A percentile compares a stretch with the other conserved stretches of the same genome.
Evolutionary conservation across 1,140 invertebrate genomes (phyloP).

Genomic region (Danaus melanippus): DNA sequence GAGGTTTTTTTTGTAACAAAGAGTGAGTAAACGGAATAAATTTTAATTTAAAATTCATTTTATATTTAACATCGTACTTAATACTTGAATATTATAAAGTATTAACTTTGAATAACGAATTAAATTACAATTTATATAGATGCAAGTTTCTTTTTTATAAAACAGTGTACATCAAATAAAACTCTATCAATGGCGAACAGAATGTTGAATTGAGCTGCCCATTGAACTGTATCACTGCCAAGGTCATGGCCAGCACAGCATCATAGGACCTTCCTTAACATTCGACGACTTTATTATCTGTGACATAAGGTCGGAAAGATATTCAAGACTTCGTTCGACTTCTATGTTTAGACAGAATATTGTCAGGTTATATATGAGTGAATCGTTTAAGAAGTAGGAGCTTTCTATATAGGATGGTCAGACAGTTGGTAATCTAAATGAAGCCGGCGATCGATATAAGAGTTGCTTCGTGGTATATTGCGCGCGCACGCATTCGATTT

Average conservation of each 20-base stretch:
- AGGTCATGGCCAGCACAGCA: conserved; percentile 47
- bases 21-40: too few relatives aligned
- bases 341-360: conserved; percentile 11
- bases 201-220: conserved; percentile 52
- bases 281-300: not conserved
- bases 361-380: too few relatives aligned
- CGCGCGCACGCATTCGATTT: conserved; percentile 50
- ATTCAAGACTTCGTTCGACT: not conserved
- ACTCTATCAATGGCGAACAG: conserved; percentile 43
- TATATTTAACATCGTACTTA: too few relatives aligned
- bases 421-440: conserved; percentile 39
- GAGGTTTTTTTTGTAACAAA: too few relatives aligned
- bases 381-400: not conserved
- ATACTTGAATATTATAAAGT: too few relatives aligned
- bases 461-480: conserved; percentile 35
- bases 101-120: too few relatives aligned
- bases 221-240: conserved; percentile 57
- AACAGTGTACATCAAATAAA: too few relatives aligned
- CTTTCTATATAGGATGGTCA: conserved; percentile 31
- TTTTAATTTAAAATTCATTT: too few relatives aligned
- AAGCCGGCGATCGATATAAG: conserved; percentile 53
- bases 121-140: too few relatives aligned
- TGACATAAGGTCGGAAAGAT: too few relatives aligned
- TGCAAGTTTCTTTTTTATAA: too few relatives aligned
- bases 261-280: conserved; percentile 20